Conservation (phyloP, 2,113 vertebrate genomes). For the Rhagologus leucostigma region DNA sequence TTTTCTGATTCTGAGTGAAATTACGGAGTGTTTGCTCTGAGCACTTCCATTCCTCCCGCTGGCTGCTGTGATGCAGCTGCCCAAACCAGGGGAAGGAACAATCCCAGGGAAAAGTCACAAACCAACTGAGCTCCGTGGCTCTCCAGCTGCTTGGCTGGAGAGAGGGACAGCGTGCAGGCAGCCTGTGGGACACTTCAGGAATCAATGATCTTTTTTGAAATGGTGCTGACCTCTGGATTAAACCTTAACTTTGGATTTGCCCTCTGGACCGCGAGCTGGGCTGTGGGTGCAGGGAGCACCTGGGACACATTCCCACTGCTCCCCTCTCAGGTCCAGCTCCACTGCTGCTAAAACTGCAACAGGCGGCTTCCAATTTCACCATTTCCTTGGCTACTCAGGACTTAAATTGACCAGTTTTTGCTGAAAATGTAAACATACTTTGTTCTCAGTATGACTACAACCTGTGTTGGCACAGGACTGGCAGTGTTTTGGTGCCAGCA, state of each 20-base stretch:
- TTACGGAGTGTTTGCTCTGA: not conserved
- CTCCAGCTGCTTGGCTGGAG: not conserved
- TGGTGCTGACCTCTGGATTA: not conserved
- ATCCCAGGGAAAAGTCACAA: not conserved
- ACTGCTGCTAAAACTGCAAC: not conserved
- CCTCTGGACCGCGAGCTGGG: accelerated
- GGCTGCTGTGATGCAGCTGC: not conserved
- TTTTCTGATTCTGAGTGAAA: conserved; percentile 15
- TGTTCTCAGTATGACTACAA: not conserved
- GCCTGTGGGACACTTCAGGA: not conserved
- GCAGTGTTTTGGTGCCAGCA: not conserved
- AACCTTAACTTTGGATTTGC: not conserved
- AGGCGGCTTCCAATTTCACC: not conserved
- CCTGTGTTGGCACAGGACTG: not conserved
- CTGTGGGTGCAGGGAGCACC: not conserved
- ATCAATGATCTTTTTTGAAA: not conserved
- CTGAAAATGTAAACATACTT: not conserved
- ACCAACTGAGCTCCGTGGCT: not conserved
- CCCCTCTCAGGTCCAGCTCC: not conserved
- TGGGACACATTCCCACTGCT: not conserved
- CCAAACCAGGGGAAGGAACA: accelerated
- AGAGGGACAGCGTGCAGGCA: not conserved
- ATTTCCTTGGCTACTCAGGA: not conserved
- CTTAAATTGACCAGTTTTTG: not conserved
- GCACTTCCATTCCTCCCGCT: not conserved